These are phyloP conservation scores for Nezara viridula DNA, from an alignment of 2,888 invertebrate genomes.

Conservation along the genomic window DNA sequence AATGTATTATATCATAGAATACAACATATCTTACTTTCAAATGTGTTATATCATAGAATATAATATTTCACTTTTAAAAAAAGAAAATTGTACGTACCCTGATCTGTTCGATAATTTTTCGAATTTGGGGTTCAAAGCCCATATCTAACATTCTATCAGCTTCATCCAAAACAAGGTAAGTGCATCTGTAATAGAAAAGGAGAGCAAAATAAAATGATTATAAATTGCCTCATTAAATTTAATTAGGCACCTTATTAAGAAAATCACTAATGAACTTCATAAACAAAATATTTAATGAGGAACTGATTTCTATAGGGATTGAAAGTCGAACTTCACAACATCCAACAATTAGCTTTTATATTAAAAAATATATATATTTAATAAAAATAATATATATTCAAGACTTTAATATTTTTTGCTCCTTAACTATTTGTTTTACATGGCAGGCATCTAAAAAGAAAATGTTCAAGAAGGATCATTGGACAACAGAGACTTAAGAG, in stretches of 20 bases:
- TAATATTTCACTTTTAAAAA: background rate
- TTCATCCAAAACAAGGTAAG: constrained; percentile 94
- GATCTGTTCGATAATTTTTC: constrained; percentile 95
- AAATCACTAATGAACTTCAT: background rate
- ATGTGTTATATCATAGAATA: too few species aligned
- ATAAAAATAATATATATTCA: too few species aligned
- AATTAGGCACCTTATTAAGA: background rate
- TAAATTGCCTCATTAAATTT: too few species aligned
- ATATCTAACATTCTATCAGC: constrained; percentile 98
- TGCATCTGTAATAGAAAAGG: constrained; percentile 74
- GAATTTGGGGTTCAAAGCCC: constrained; percentile 97
- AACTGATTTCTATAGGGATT: background rate
- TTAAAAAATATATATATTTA: too few species aligned
- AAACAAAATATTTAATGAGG: background rate
- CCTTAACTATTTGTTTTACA: too few species aligned
- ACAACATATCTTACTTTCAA: background rate
- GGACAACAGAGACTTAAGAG: too few species aligned
- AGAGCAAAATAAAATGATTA: background rate
- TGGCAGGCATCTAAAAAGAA: too few species aligned
- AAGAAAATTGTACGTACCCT: constrained; percentile 70
- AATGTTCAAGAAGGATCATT: too few species aligned
- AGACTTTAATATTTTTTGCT: too few species aligned
- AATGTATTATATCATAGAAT: too few species aligned
- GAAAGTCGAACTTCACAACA: too few species aligned
- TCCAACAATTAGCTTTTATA: too few species aligned